Base-by-base conservation (phyloP, 1,140 invertebrate species). In the Drosophila elegans region DNA sequence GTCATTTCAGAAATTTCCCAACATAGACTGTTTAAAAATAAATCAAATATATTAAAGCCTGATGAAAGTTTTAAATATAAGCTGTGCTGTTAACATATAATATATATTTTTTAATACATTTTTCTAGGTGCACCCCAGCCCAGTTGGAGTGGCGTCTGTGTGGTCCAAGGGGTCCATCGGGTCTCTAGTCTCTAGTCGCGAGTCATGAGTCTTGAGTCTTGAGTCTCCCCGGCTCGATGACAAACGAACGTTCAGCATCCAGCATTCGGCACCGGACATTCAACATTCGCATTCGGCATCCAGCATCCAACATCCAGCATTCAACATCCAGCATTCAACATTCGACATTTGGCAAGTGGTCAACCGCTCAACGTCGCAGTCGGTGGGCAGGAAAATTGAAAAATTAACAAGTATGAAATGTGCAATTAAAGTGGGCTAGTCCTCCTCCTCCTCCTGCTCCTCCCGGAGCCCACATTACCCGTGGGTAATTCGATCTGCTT, bases 341-440 rank as follows among this genome's bases (percentile, higher is more conserved):
- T 86, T 86, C 83, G 83, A 88, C 84, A 89, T 89, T 88, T 88
- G 83, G 80, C 83, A 80, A 83, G 61, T 81, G 77, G 74, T 57
- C 63, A 60, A 68, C 73, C 63, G 73, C 74, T 77, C 75, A 71
- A 62, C 74, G 74, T 69, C 73, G 42, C 55, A 49, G 75, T 69
- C 48, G 85, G 80, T 84, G 80, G 84, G 60, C 80, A 83, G 74
- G 77, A 80, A 90, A 90, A 89, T 89, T 90, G 85, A 89, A 90
- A 89, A 89, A 89, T 89, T 89, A 89, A 89, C 84, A 89, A 89
- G 73, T 89, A 89, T 84, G 84, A 89, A 89, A 89, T 84, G 84
- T 89, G 84, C 84, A 89, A 89, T 89, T 89, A 89, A 89, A 84
- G 84, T 83, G 81, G 80, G 76, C 42, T 71, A 57, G 21, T 39